Evolutionary conservation across 2,113 vertebrate species (phyloP), one percentile per base, ranked within the genome.

Genomic region (Turdus rufiventris): DNA sequence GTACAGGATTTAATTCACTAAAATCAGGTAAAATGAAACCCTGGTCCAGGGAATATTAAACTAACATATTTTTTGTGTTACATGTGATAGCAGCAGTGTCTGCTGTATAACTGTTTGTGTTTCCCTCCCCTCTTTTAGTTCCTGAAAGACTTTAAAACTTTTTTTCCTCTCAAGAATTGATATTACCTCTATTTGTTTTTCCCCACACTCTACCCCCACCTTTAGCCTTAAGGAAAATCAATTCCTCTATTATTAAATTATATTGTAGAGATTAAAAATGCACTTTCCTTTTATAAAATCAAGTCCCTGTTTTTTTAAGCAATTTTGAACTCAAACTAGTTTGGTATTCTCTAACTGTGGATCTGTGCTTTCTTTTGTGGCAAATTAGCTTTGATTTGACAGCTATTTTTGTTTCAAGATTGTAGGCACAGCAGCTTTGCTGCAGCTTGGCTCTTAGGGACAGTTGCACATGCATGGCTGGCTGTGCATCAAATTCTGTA

Each of bases 301-400:
- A 45, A 45, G 18, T 85, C 9, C 6, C 19, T 73, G 4, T n/a
- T 50, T 78, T 78, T 88, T 84, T 58, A 4, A 87, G 29, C 24
- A 54, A 48, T 71, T 61, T 48, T 91, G 23, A 78, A 84, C 53
- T 74, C 76, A 48, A 10, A 78, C 57, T 60, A 81, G 38, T 45
- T 88, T 75, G 50, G 9, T 89, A 62, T 89, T 93, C 77, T 72
- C 36, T 82, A 42, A 78, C 83, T 72, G 73, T 53, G 70, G 40
- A 75, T 89, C 62, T 57, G 61, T 79, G 48, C 66, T 84, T 72
- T 82, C 70, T 92, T 89, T 89, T 87, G 80, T 91, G 45, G 84
- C 36, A 94, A 94, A 97, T 92, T 82, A 82, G 40, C 45, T 96
- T 94, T 91, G 76, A 94, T 95, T 93, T 96, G 91, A 94, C 89